Evolutionary conservation across 2,797 vertebrate genomes (phyloP).

Genomic region (Sebastes reedi): DNA sequence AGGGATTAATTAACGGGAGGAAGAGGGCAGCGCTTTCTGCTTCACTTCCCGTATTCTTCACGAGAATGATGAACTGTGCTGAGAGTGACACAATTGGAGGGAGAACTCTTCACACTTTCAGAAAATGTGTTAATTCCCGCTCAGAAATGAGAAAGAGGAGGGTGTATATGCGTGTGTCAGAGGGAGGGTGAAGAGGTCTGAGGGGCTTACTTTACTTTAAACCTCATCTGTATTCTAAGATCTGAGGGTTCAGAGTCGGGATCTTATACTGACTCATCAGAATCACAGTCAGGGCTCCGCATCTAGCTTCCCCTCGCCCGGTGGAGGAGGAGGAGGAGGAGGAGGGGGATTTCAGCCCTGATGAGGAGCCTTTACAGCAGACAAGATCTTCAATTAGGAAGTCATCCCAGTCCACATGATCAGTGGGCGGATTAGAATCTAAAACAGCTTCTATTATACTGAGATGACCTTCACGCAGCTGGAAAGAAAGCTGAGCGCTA

Average conservation of each 20-base stretch:
- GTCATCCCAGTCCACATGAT: conserved; percentile 31
- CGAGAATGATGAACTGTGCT: conserved; percentile 50
- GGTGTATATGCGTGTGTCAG: not conserved
- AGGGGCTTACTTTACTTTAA: conserved; percentile 43
- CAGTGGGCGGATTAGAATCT: conserved; percentile 40
- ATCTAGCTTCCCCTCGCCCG: conserved; percentile 9
- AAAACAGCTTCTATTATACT: conserved; percentile 34
- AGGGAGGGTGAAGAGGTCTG: not conserved
- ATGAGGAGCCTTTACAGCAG: conserved; percentile 38
- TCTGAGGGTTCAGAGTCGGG: conserved; percentile 40
- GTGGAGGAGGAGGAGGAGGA: conserved; percentile 12
- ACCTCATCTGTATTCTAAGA: conserved; percentile 72
- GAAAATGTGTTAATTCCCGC: conserved; percentile 47
- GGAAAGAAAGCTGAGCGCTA: conserved; percentile 22
- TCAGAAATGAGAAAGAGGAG: conserved; percentile 24
- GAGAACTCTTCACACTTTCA: conserved; percentile 13
- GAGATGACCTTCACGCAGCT: conserved; percentile 52
- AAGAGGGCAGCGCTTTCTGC: conserved; percentile 57
- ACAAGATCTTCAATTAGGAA: conserved; percentile 65
- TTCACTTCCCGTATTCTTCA: conserved; percentile 55
- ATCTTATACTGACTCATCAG: conserved; percentile 74
- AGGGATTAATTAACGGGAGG: conserved; percentile 68
- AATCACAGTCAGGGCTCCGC: conserved; percentile 56
- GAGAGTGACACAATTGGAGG: conserved; percentile 18
- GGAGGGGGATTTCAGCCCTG: conserved; percentile 7